phyloP scores from a whole-genome alignment of 2,113 vertebrate genomes.

The Murina feae region DNA sequence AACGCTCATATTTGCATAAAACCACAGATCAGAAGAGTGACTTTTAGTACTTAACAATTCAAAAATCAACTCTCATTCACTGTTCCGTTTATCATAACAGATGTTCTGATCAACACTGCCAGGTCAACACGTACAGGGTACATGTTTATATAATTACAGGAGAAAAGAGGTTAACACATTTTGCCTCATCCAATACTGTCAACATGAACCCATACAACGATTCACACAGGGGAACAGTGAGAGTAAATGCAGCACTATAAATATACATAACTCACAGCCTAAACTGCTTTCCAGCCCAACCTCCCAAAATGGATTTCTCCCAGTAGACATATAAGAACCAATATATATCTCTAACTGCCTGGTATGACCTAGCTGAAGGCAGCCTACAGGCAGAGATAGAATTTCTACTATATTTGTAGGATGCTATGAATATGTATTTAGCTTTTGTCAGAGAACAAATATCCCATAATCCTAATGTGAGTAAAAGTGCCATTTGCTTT shows the following conservation, averaged over 20 bases:
- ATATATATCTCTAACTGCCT: constrained; percentile 30
- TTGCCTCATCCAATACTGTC: constrained; percentile 63
- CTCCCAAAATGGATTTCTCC: constrained; percentile 55
- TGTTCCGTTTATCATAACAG: constrained; percentile 65
- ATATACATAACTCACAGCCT: constrained; percentile 59
- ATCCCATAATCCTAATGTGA: constrained; percentile 22
- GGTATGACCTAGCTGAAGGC: constrained; percentile 34
- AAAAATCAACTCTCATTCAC: constrained; percentile 68
- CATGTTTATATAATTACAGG: constrained; percentile 70
- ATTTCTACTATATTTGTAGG: constrained; percentile 18
- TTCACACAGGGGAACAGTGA: constrained; percentile 38
- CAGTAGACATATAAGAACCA: constrained; percentile 23
- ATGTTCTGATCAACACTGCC: constrained; percentile 71
- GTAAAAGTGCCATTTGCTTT: constrained; percentile 47
- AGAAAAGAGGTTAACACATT: constrained; percentile 58
- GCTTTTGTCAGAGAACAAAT: constrained; percentile 47
- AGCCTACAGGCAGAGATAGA: constrained; percentile 29
- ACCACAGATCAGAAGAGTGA: constrained; percentile 60
- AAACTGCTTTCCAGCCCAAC: constrained; percentile 14
- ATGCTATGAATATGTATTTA: constrained; percentile 56
- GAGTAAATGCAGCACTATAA: constrained; percentile 51
- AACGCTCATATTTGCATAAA: constrained; percentile 60
- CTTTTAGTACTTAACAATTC: constrained; percentile 63
- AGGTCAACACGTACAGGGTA: constrained; percentile 50
- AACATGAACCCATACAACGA: constrained; percentile 27